Base-by-base conservation (phyloP, 2,888 invertebrate species). In the Zhuqinia jingwanae region DNA sequence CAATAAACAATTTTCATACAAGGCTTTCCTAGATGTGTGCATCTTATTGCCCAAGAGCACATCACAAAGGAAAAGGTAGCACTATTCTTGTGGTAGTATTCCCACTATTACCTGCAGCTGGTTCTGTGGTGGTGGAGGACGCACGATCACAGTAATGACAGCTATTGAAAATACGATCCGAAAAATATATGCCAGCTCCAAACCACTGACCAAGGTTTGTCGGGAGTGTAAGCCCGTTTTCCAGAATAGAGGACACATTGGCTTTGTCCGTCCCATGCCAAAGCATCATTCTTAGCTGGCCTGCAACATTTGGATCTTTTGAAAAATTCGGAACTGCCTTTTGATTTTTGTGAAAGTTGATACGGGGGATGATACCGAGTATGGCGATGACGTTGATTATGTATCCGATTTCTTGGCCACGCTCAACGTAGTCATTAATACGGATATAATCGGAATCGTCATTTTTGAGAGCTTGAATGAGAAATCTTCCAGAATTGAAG, bases 1-100 rank as follows among this genome's bases (percentile, higher is more conserved):
- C 47, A 2, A 17, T 1, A 0, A 17, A 5, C 13, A 20, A 8
- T 73, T 1, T 25, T 65, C 80, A 22, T 17, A 65, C 2, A 36
- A 22, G 17, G 87, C 20, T 0, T 63, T 68, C 11, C 45, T 53
- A 11, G 81, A 68, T 25, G 78, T 85, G 60, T 82, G 87, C 56
- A 53, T 68, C 27, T 75, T 73, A n/a, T n/a, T n/a, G n/a, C 88
- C 88, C 17, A 88, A 17, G 11, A 78, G 45, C 2, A 88, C 88
- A 65, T 88, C 88, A 25, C 88, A 88, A 3, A 88, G 60, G 50
- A 88, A 87, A n/a, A 88, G 36, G 53, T 82, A 85, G 1, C 27
- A 78, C 8, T n/a, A n/a, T n/a, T n/a, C n/a, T n/a, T n/a, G n/a
- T n/a, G n/a, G n/a, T n/a, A n/a, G n/a, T n/a, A n/a, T n/a, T n/a